phyloP scores from a whole-genome alignment of 2,797 vertebrate genomes.

The Ceyx erithaca region DNA sequence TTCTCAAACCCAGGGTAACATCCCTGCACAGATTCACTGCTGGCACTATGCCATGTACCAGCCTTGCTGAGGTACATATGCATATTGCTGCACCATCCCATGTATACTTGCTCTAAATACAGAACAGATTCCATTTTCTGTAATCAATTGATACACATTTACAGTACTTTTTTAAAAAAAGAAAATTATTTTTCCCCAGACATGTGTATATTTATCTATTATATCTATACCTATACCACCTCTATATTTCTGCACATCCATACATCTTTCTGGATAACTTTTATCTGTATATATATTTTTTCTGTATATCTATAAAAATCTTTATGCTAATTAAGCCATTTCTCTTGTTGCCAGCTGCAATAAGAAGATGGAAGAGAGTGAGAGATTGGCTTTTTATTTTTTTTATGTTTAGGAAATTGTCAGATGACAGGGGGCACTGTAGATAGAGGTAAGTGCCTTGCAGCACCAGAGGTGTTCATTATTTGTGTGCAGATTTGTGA shows the following conservation, averaged over 20 bases:
- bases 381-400: not conserved
- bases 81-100: not conserved
- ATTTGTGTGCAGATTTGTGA: not conserved
- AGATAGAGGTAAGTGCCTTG: not conserved
- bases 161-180: not conserved
- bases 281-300: not conserved
- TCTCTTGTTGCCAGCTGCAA: not conserved
- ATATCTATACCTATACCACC: not conserved
- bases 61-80: not conserved
- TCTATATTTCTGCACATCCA: not conserved
- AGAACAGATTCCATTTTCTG: not conserved
- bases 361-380: not conserved
- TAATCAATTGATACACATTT: not conserved
- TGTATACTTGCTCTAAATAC: not conserved
- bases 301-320: not conserved
- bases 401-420: not conserved
- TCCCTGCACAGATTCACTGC: not conserved
- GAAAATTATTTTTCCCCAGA: not conserved
- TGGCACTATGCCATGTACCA: rapidly evolving
- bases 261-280: not conserved
- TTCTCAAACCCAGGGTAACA: not conserved
- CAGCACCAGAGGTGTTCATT: not conserved
- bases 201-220: not conserved
- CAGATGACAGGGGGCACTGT: not conserved
- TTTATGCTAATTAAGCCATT: not conserved